These are phyloP conservation scores for Otis tarda DNA, from an alignment of 2,113 vertebrate species.

Conservation along the genomic window DNA sequence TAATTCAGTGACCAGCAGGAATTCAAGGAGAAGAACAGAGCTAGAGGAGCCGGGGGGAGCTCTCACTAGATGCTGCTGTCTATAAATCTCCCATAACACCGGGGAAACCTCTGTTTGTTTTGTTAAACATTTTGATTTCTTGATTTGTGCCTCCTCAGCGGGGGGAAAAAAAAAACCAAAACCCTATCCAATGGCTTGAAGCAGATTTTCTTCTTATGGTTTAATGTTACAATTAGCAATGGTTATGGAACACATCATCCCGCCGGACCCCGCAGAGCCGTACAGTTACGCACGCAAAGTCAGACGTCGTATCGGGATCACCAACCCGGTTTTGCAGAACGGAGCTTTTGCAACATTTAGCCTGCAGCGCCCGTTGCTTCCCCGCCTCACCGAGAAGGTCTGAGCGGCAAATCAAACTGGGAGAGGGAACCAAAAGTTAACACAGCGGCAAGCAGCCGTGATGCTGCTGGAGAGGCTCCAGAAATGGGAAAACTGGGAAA, in stretches of 20 bases:
- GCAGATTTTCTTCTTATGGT: neutral
- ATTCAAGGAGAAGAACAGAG: neutral
- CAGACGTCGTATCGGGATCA: rapidly evolving
- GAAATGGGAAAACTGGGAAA: neutral
- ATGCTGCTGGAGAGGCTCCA: neutral
- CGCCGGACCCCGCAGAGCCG: neutral
- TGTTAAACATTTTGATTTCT: neutral
- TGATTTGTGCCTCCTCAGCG: neutral
- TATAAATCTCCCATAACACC: neutral
- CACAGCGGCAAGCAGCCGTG: neutral
- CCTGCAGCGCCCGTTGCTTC: neutral
- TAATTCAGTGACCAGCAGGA: conserved; percentile 47
- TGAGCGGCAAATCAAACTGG: neutral
- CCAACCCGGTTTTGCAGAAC: neutral
- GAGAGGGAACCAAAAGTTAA: neutral
- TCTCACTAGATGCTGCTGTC: neutral
- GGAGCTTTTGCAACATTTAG: neutral
- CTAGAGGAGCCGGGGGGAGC: neutral
- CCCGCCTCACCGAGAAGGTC: neutral
- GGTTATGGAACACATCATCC: neutral
- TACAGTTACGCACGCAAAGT: neutral
- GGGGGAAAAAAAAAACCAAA: neutral
- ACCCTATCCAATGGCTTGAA: neutral
- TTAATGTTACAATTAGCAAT: neutral
- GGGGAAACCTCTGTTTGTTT: neutral